Evolutionary conservation across 2,888 invertebrate genomes (phyloP), one percentile per base, ranked within the genome.

Genomic region (Ceriagrion tenellum): DNA sequence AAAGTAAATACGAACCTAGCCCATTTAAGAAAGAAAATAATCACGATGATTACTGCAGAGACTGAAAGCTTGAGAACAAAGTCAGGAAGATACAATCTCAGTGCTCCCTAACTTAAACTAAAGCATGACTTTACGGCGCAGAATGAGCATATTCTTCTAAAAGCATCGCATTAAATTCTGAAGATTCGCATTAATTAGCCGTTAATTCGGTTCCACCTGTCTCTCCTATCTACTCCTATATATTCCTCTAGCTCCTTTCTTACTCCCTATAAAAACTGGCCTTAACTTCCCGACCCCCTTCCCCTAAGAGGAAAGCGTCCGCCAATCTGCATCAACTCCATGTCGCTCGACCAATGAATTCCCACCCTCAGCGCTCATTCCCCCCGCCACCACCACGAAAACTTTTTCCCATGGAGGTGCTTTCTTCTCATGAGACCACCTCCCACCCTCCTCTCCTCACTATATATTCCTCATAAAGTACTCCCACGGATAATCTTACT

Each of bases 401-500:
- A 13, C 81, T 81, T 35, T 35, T 81, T 81, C 81, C 81, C 81
- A 81, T 30, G 81, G 16, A 30, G 8, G 81, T 35, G 30, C 35
- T 81, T 81, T 81, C 30, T 81, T 81, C 81, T 81, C 81, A 81
- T 30, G 81, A 81, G 81, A 81, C 35, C 81, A 16, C 35, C 81
- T 81, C 81, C 81, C 69, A 12, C 69, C 81, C 35, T 30, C 6
- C n/a, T 8, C 8, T 47, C 8, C 47, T 47, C 47, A 47, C 47
- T 47, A 47, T 47, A 16, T 81, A 81, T 81, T 81, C 81, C 18
- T 81, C 81, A 81, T 81, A 81, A 35, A 81, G 81, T 35, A 30
- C 81, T 81, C 81, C 81, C 81, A 81, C 81, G 81, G 81, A 35
- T 81, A 81, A 81, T 81, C 81, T 81, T 81, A 81, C 35, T 81